A percentile compares a stretch with the other conserved stretches of the same genome.
phyloP scores from a whole-genome alignment of 2,888 invertebrate species.

The Crossocerus cetratus region DNA sequence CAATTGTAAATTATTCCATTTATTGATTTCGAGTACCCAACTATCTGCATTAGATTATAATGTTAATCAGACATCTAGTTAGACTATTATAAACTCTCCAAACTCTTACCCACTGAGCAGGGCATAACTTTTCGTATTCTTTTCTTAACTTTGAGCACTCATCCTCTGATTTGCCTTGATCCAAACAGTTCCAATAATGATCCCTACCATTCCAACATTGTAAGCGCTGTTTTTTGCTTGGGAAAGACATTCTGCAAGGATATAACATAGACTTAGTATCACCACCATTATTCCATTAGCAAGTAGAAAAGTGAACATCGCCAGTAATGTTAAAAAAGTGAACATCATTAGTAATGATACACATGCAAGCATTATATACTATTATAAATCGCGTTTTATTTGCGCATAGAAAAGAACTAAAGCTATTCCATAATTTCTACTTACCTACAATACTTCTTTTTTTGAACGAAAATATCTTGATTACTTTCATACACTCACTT shows the following conservation, averaged over 20 bases:
- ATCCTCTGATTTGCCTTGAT: constrained; percentile 81
- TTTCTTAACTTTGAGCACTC: constrained; percentile 86
- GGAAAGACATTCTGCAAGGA: constrained; percentile 85
- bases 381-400: not conserved
- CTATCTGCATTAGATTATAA: not conserved
- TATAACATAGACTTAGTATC: not conserved
- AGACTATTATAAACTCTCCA: not conserved
- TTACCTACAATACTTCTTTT: not conserved
- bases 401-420: no score
- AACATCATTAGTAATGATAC: not conserved
- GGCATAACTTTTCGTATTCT: constrained; percentile 87
- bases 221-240: constrained; percentile 87
- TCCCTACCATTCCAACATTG: constrained; percentile 93
- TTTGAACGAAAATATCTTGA: not conserved
- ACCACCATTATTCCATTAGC: not conserved
- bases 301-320: no score
- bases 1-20: not conserved
- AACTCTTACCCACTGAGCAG: constrained; percentile 86
- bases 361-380: not conserved
- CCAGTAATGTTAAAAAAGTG: not conserved
- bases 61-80: constrained; percentile 4
- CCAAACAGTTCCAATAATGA: constrained; percentile 93
- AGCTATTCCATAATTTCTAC: not conserved
- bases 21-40: not conserved
- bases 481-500: not conserved